Evolutionary conservation across 2,888 invertebrate species (phyloP).

Genomic region (Caenorhabditis sp.): DNA sequence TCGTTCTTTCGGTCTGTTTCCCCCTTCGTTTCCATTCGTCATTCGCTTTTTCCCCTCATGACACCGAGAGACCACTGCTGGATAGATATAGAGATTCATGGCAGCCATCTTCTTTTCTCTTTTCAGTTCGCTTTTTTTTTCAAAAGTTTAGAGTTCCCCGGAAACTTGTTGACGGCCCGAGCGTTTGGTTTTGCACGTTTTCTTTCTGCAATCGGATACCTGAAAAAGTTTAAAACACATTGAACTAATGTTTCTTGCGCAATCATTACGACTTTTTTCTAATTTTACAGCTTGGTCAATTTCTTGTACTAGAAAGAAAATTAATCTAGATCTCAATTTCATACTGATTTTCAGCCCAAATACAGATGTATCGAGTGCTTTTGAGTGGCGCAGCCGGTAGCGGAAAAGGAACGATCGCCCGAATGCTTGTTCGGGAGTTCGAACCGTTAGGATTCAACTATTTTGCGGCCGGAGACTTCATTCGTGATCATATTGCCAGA

Average conservation of each 20-base stretch:
- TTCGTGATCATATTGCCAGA: conserved; percentile 71
- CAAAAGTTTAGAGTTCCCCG: conserved; percentile 31
- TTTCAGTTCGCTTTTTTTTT: conserved; percentile 13
- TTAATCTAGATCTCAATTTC: too few species aligned
- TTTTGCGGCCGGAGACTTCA: conserved; percentile 73
- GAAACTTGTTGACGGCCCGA: conserved; percentile 18
- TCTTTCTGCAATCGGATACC: conserved; percentile 38
- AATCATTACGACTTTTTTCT: neutral
- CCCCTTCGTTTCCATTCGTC: conserved; percentile 22
- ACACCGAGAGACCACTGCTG: conserved; percentile 34
- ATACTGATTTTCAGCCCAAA: conserved; percentile 22
- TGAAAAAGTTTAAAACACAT: conserved; percentile 26
- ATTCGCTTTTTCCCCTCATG: conserved; percentile 37
- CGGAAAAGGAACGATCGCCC: conserved; percentile 72
- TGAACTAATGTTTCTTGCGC: conserved; percentile 10
- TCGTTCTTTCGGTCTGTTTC: conserved; percentile 54
- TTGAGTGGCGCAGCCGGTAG: conserved; percentile 72
- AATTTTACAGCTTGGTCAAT: too few species aligned
- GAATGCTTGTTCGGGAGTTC: conserved; percentile 71
- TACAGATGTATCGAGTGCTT: conserved; percentile 69
- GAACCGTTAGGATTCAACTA: conserved; percentile 68
- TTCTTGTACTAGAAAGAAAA: too few species aligned
- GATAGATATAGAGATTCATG: conserved; percentile 26
- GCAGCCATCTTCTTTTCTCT: conserved; percentile 28
- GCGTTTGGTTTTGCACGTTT: conserved; percentile 18